These are phyloP conservation scores for Ramphastos sulfuratus DNA, from an alignment of 2,113 vertebrate species.

Conservation along the genomic window DNA sequence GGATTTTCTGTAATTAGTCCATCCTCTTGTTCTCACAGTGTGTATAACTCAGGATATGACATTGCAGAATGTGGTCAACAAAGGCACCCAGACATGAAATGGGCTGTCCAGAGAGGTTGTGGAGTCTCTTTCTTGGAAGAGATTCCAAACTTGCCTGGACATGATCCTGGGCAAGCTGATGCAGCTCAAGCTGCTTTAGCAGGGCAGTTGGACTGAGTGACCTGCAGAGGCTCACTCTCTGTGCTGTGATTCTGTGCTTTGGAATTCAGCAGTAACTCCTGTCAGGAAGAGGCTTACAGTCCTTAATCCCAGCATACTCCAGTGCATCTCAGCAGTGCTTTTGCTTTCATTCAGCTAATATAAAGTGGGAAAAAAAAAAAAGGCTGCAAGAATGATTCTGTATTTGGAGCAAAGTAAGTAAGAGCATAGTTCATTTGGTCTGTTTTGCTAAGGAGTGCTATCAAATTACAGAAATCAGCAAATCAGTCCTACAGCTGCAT, in stretches of 20 bases:
- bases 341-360: not conserved
- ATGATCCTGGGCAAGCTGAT: no score
- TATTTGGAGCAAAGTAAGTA: not conserved
- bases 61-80: not conserved
- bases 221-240: no score
- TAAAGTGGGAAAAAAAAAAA: not conserved
- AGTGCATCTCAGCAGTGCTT: not conserved
- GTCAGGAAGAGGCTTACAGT: not conserved
- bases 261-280: not conserved
- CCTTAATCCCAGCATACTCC: not conserved
- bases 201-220: no score
- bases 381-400: not conserved
- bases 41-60: rapidly evolving
- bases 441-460: not conserved
- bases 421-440: not conserved
- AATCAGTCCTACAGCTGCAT: not conserved
- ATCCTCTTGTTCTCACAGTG: not conserved
- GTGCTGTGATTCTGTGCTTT: no score
- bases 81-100: no score
- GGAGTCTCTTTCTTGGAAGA: no score
- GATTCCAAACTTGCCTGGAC: no score
- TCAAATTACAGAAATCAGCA: not conserved
- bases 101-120: no score
- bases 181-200: no score
- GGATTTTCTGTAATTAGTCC: not conserved